Conservation (phyloP, 2,113 vertebrate species). For the Ochotona curzoniae region DNA sequence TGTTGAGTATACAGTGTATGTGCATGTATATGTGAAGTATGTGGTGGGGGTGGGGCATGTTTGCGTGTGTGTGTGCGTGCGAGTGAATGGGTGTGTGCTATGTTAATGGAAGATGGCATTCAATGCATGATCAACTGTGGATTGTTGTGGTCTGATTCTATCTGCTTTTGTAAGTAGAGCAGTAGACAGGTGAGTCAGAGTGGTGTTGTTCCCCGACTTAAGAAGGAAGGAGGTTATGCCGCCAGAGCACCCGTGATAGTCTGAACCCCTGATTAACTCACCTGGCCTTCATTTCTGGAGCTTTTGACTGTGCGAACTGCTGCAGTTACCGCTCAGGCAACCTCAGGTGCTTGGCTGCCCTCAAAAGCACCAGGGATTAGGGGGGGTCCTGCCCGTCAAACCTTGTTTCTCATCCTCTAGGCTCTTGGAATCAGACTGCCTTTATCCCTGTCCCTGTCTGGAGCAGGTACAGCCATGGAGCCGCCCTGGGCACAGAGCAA, state of each 20-base stretch:
- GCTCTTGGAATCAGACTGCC: not conserved
- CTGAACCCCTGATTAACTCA: not conserved
- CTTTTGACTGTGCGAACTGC: not conserved
- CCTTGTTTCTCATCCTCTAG: not conserved
- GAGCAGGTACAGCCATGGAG: accelerated
- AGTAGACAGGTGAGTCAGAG: not conserved
- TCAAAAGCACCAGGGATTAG: not conserved
- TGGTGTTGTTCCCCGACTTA: conserved; percentile 33
- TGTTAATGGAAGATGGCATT: not conserved
- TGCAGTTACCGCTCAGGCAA: not conserved
- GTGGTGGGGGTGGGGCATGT: no score
- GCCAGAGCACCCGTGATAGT: not conserved
- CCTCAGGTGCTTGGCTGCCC: not conserved
- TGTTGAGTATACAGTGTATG: no score
- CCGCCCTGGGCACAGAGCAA: no score
- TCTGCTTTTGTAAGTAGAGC: not conserved
- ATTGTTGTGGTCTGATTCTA: not conserved
- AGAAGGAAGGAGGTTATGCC: not conserved
- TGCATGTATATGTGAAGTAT: no score
- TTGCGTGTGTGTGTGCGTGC: no score
- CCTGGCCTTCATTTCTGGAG: not conserved
- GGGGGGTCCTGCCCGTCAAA: not conserved
- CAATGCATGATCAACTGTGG: not conserved
- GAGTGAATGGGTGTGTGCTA: not conserved
- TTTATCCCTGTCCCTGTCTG: not conserved